Base-by-base conservation (phyloP, 2,113 vertebrate species). In the Tragulus kanchil region DNA sequence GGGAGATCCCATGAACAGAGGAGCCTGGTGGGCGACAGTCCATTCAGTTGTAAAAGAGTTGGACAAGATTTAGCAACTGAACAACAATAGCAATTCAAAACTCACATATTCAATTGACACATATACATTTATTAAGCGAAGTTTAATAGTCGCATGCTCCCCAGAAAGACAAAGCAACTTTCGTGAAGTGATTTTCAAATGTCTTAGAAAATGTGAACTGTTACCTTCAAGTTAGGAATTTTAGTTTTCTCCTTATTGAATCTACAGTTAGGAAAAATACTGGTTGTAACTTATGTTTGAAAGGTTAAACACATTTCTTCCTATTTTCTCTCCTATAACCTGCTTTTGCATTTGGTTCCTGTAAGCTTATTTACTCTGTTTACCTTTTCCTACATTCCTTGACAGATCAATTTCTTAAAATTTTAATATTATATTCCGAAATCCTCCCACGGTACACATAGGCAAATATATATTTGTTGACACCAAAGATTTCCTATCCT, bases 201-300 rank as follows among this genome's bases (percentile, higher is more conserved):
- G 12, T 69, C n/a, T 93, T 42, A 78, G 64, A 82, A 93, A 90
- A 65, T 26, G 52, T 85, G 19, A 85, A 85, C 48, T 81, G 5
- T 52, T 90, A 48, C n/a, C 31, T 91, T 85, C 48, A 5, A 89
- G 6, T 78, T 61, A 85, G 17, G 8, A 87, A 87, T 86, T 94
- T 75, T 54, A 56, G 45, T 78, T 90, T 88, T 89, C 31, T 73
- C 19, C 56, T 85, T 95, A 52, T 73, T 54, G 96, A 92, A 92
- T 96, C 79, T 78, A 86, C 4, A 85, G 14, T 54, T 52, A 90
- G 73, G 28, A 86, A 89, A 90, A 93, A 85, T 61, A 82, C 11
- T 81, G 17, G 5, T 82, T 90, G 42, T 62, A 84, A 90, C 48
- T 25, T 21, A 50, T 31, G 14, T 87, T 93, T 97, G 52, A 94